Evolutionary conservation across 2,888 invertebrate species (phyloP), one percentile per base, ranked within the genome.

Genomic region (Entomobrya multifasciata): DNA sequence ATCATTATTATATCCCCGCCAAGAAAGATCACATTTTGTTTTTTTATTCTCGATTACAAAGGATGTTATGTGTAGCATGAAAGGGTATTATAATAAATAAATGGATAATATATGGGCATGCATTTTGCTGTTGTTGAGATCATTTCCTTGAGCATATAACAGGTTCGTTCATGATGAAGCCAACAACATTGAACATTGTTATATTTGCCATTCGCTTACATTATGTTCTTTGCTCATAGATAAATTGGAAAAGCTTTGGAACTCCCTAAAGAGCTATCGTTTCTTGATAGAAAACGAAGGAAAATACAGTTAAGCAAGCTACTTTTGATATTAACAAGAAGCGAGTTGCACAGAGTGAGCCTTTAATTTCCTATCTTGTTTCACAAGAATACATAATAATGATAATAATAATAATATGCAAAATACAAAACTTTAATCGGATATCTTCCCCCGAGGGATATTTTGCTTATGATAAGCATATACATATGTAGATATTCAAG

Each of bases 211-310:
- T 79, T 62, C 72, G 11, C 82, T 44, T 74, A 76, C 67, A 57
- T 82, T 79, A 86, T 86, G 86, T 87, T 88, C 87, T 87, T 88
- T 83, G 87, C 88, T 88, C 88, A 90, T 88, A 52, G 52, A 74
- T 70, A 88, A 89, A 89, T 90, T 89, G 88, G 88, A 90, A 90
- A 86, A 88, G 88, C 81, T 84, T 70, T 88, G 78, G 84, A 88
- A 90, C 86, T 90, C 90, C 90, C 90, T 86, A 87, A 84, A 89
- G 90, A 89, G 90, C 90, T 90, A 90, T 90, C 89, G 89, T 89
- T 89, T 90, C 89, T 89, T 90, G 90, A 90, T 90, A 88, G 90
- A 90, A 90, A 89, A 88, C 88, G 88, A 87, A 90, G 88, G 74
- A 77, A 60, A 22, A 8, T 20, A 65, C 3, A 65, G 30, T n/a